Base-by-base conservation (phyloP, 2,797 vertebrate genomes). In the Bradypodion ventrale region DNA sequence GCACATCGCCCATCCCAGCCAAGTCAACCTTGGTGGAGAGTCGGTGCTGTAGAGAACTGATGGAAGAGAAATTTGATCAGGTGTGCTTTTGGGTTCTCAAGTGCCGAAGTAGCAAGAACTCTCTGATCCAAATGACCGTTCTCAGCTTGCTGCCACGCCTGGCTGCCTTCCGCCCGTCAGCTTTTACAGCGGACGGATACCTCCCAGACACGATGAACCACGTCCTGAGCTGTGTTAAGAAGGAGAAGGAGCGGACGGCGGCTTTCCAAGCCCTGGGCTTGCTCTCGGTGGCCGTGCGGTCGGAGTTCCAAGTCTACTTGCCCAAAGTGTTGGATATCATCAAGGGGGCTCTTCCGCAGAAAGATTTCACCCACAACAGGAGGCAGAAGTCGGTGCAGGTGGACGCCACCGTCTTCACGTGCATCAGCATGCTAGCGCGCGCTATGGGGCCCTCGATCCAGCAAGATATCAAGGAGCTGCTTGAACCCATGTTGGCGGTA, bases 341-440 rank as follows among this genome's bases (percentile, higher is more conserved):
- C 92, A 98, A 99, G 94, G 97, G 97, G 42, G 98, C 98, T 21
- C 95, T 99, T 84, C 99, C 99, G 23, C 98, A 97, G 1, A 99
- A 99, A 92, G 99, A 99, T 91, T 99, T 99, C 84, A 98, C 98
- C 70, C 99, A 99, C 93, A 99, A 99, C 90, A 99, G 99, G 97
- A 97, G 99, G 68, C 99, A 99, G 95, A 99, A 99, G 92, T 97
- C 97, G 19, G 96, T 99, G 90, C 99, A 99, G 93, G 99, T 99
- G 82, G 99, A 99, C 29, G 98, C 99, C 93, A 99, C 99, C 0
- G 99, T 99, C 44, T 99, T 99, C 90, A 99, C 98, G 16, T 99
- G 98, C 83, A 98, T 99, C 89, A 99, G 98, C 94, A 99, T 99
- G 99, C 92, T 99, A 89, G 99, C 99, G 13, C 96, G 99, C 87